Base-by-base conservation (phyloP, 2,113 vertebrate species). In the Gambusia holbrooki region DNA sequence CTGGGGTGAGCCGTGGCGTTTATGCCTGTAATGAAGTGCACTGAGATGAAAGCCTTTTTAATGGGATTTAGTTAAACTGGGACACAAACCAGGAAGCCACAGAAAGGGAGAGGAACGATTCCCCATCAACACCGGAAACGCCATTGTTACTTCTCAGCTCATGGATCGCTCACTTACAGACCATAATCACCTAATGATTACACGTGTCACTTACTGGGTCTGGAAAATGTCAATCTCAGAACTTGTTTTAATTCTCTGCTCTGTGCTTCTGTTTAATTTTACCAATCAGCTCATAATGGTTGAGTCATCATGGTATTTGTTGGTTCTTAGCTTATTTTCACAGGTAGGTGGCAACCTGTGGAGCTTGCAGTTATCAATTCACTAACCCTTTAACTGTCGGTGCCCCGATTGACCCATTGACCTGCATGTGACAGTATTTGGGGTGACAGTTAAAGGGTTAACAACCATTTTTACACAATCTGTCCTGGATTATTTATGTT, bases 21-120 rank as follows among this genome's bases (percentile, higher is more conserved):
- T 92, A 92, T 92, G 89, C 72, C 88, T 77, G 89, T 93, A 94
- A 94, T 93, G 90, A 94, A 93, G 93, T 92, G 92, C 85, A 89
- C 83, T 83, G 85, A 90, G 91, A 94, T 93, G 90, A 93, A 93
- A 93, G 90, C 75, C 83, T 84, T 93, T 93, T 93, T 94, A 93
- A 94, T 92, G 83, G 89, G 91, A 91, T 93, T 93, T 92, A 80
- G 88, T 92, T 90, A 87, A 91, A 92, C 88, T 89, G 88, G 92
- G 91, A 90, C 90, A 83, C 88, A 90, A 91, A 89, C 86, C 88
- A 90, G 79, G 86, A 87, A 89, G 91, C 82, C 88, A 35, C 28
- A 35, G 73, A 83, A 86, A 78, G 70, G 63, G 85, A 76, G 73
- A 68, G 30, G 40, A 75, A 84, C 28, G 12, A 76, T 73, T 91